These are phyloP conservation scores for Metellina segmentata DNA, from an alignment of 2,888 invertebrate species.

Conservation along the genomic window DNA sequence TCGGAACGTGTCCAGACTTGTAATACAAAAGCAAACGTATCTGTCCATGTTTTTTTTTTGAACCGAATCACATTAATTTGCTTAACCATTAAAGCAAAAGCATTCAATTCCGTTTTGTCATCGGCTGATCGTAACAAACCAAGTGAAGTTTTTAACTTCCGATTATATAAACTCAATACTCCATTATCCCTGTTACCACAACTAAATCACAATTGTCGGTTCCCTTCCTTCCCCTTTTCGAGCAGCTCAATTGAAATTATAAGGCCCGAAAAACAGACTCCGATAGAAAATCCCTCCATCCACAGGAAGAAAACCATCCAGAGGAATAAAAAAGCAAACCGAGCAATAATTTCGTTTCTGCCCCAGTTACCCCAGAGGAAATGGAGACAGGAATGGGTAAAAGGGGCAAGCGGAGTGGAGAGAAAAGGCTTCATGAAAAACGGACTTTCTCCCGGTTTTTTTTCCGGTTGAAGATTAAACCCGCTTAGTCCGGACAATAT, in stretches of 20 bases:
- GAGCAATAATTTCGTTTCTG: constrained; percentile 51
- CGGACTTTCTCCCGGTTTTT: neutral
- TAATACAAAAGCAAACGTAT: too few species aligned
- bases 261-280: neutral
- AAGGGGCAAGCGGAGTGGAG: neutral
- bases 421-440: neutral
- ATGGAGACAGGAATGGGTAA: neutral
- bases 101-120: too few species aligned
- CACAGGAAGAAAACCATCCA: neutral
- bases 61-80: too few species aligned
- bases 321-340: constrained; percentile 17
- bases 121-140: too few species aligned
- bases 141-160: neutral
- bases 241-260: neutral
- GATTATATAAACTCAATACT: neutral
- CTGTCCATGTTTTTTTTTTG: too few species aligned
- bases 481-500: neutral
- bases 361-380: constrained; percentile 37
- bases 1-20: too few species aligned
- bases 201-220: neutral
- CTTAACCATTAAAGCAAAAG: too few species aligned
- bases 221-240: neutral
- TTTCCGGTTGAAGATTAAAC: constrained; percentile 1
- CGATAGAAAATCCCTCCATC: neutral
- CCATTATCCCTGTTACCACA: neutral